Base-by-base conservation (phyloP, 2,113 vertebrate genomes). In the Notarius lentiginosus region DNA sequence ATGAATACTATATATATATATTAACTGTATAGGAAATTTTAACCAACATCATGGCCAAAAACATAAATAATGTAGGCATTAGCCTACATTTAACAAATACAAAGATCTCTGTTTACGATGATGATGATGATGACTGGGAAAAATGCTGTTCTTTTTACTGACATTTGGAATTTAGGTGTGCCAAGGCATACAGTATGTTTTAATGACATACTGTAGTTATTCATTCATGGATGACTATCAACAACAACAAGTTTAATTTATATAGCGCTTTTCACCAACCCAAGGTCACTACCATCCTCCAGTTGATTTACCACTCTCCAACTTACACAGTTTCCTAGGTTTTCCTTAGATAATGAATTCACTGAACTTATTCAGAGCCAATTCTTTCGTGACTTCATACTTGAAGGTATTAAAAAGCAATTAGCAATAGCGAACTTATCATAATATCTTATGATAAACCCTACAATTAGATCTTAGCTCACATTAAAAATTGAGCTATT, bases 401-500 rank as follows among this genome's bases (percentile, higher is more conserved):
- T 30, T 84, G 14, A 49, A 63, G 34, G 55, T 79, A 24, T 80
- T 61, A 79, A 58, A 79, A 51, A 51, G 7, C 75, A 70, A 88
- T 79, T 82, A 53, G 58, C 84, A 87, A 82, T 51, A 61, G 20
- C 56, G 70, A 63, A 41, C 20, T 73, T 79, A 88, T 85, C 84
- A 27, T 85, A 41, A 77, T 65, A 87, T 83, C 24, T 61, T 56
- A 70, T 79, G 82, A 81, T 77, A 72, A 79, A 84, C 11, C 22
- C 30, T 10, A 24, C 41, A 47, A 88, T 90, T 88, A 84, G 51
- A 84, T 49, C 79, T 88, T n/a, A 81, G 56, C 6, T 41, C 18
- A 61, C 72, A 86, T 27, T 83, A 66, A 79, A 90, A 81, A 86
- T 73, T 58, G 15, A 81, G 65, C 55, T 79, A 86, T 87, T 84